These are phyloP conservation scores for Candoia aspera DNA, from an alignment of 2,113 vertebrate genomes.

Conservation along the genomic window DNA sequence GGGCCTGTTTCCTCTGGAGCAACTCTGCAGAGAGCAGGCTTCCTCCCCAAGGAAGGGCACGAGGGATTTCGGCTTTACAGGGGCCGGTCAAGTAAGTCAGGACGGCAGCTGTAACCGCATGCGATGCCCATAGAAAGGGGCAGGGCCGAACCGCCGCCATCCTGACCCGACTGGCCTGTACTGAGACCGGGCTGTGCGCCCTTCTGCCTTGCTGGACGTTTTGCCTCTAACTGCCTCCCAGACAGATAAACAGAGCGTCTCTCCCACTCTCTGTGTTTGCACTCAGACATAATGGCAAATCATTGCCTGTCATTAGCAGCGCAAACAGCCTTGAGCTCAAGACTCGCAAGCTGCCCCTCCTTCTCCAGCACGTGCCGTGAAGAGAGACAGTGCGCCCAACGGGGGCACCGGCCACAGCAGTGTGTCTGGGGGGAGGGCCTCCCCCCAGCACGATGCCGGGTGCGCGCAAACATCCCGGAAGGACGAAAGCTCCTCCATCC, in stretches of 20 bases:
- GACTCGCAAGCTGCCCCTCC: neutral
- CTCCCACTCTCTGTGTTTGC: neutral
- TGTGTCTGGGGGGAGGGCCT: too few species aligned
- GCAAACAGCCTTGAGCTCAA: neutral
- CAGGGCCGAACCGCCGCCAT: neutral
- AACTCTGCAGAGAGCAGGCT: too few species aligned
- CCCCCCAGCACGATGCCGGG: too few species aligned
- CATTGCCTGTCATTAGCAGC: neutral
- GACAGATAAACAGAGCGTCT: neutral
- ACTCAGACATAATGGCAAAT: neutral
- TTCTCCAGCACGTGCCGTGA: neutral
- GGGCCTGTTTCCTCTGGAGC: neutral
- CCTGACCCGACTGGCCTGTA: neutral
- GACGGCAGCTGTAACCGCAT: too few species aligned
- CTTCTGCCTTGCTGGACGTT: neutral
- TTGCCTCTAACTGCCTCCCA: neutral
- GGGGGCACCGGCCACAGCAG: neutral
- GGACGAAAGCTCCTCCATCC: neutral
- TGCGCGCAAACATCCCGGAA: neutral
- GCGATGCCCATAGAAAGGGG: neutral
- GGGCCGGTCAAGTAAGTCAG: too few species aligned
- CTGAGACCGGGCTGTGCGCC: neutral
- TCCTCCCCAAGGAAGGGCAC: too few species aligned
- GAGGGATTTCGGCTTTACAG: rapidly evolving
- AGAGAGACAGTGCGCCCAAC: neutral